A percentile compares a stretch with the other conserved stretches of the same genome.
phyloP scores from a whole-genome alignment of 2,113 vertebrate species.

The Bubo blakistoni region DNA sequence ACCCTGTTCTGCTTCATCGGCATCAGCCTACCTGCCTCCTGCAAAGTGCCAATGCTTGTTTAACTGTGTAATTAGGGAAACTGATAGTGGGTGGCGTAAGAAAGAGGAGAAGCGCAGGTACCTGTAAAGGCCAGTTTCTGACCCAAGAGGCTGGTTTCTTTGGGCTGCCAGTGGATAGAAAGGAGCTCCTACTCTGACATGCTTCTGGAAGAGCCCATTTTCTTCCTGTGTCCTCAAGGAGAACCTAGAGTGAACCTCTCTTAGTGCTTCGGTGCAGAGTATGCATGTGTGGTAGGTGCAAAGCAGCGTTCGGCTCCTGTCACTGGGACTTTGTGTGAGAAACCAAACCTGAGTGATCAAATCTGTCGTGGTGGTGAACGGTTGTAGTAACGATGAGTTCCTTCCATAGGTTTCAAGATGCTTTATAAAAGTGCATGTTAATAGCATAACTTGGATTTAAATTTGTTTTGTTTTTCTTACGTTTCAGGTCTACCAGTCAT shows the following conservation, averaged over 20 bases:
- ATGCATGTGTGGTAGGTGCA: not conserved
- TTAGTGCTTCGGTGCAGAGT: not conserved
- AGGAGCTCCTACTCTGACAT: not conserved
- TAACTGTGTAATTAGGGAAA: not conserved
- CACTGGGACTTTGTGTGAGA: not conserved
- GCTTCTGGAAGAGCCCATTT: not conserved
- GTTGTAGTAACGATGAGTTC: not conserved
- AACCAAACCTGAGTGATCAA: not conserved
- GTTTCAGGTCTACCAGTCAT: slow-evolving; percentile 59
- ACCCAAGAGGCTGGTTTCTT: not conserved
- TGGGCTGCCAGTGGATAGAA: not conserved
- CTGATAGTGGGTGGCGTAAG: not conserved
- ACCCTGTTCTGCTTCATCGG: not conserved
- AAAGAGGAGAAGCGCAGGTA: not conserved
- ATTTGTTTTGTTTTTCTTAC: not conserved
- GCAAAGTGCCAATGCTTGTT: not conserved
- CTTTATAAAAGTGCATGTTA: not conserved
- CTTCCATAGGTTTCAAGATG: not conserved
- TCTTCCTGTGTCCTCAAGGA: not conserved
- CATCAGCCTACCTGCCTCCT: not conserved
- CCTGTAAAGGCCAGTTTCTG: not conserved
- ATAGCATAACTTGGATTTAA: not conserved
- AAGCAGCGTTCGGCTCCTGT: not conserved
- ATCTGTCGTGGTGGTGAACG: not conserved
- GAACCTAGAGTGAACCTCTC: not conserved